These are phyloP conservation scores for Chaenogobius annularis DNA, from an alignment of 2,113 vertebrate genomes.

Conservation along the genomic window DNA sequence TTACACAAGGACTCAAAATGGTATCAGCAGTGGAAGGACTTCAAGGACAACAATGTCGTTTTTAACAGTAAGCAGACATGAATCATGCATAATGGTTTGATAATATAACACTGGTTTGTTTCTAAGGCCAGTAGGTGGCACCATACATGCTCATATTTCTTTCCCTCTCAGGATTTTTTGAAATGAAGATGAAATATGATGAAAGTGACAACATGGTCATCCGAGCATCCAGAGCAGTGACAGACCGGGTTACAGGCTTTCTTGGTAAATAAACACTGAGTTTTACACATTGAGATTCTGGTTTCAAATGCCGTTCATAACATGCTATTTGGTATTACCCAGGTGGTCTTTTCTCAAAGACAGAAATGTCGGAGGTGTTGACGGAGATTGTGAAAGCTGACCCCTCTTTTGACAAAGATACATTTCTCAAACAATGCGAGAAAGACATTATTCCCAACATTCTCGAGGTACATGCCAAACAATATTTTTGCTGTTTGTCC, in stretches of 20 bases:
- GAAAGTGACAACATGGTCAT: constrained; percentile 92
- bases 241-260: constrained; percentile 88
- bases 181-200: constrained; percentile 98
- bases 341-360: constrained; percentile 95
- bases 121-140: neutral
- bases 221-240: constrained; percentile 87
- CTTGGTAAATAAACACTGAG: constrained; percentile 75
- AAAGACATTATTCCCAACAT: constrained; percentile 90
- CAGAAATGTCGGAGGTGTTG: constrained; percentile 90
- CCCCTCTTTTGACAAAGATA: constrained; percentile 86
- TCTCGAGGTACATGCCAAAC: constrained; percentile 78
- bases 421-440: constrained; percentile 87
- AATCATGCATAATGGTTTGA: neutral
- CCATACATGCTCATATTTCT: neutral
- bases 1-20: constrained; percentile 97
- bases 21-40: constrained; percentile 98
- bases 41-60: constrained; percentile 94
- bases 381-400: constrained; percentile 89
- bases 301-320: neutral
- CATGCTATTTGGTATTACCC: constrained; percentile 16
- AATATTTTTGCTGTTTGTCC: neutral
- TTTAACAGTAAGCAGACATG: constrained; percentile 86
- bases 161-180: constrained; percentile 85
- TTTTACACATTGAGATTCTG: neutral
- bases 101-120: neutral